Evolutionary conservation across 1,140 invertebrate genomes (phyloP), one percentile per base, ranked within the genome.

Genomic region (Eueides isabella): DNA sequence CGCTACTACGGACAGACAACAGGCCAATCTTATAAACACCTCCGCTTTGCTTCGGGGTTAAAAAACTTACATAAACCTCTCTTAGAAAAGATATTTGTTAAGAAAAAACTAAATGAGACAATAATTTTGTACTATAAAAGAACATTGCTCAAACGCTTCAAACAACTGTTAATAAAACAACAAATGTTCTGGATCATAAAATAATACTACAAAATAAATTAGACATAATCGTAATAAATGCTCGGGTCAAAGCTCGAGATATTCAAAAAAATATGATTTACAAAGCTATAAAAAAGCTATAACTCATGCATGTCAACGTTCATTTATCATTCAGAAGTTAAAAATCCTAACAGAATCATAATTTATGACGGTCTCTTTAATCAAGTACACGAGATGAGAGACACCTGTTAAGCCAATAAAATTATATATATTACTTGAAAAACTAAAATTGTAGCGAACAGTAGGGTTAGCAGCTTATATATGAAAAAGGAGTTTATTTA

Each of bases 391-490:
- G 48, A 68, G 66, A 29, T 26, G 41, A 38, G 44, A 28, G 41
- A 68, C 66, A 68, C 66, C 66, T 68, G 66, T 68, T 68, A 61
- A 29, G 44, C 48, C 66, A 30, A 68, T 68, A 68, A 68, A 68
- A 68, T 26, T 55, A 55, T 19, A 55, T 19, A 26, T 26, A 55
- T 55, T 66, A 66, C 26, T 66, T 19, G 16, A 55, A 48, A 30
- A 55, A 68, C 28, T 30, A 31, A 30, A 55, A 55, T n/a, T 11
- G 4, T 44, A 55, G 23, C 2, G 12, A 30, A n/a, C 23, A 23
- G 44, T 31, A 68, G 26, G 28, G 66, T 30, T 3, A 31, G 28
- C 66, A 68, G 12, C 11, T 26, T 26, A 55, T 26, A 23, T 26
- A 7, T 2, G 14, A 38, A 38, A 38, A 38, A 9, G 0, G 0